These are phyloP conservation scores for Fragum whitleyi DNA, from an alignment of 2,888 invertebrate genomes.

Conservation along the genomic window DNA sequence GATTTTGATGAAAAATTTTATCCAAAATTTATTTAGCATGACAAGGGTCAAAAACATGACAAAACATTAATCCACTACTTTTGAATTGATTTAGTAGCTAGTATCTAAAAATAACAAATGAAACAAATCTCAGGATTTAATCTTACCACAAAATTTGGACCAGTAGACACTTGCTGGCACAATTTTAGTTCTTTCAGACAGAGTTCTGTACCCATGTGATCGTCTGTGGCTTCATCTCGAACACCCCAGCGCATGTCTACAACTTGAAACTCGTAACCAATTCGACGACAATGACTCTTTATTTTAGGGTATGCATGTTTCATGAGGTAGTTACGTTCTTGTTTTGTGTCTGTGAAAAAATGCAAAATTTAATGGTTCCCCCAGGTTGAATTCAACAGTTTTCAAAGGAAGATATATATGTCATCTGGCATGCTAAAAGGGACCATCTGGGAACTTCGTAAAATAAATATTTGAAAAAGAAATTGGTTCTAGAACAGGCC, in stretches of 20 bases:
- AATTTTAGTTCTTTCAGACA: slow-evolving; percentile 80
- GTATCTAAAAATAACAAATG: too few species aligned
- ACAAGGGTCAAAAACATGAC: too few species aligned
- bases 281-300: slow-evolving; percentile 76
- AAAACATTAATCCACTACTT: too few species aligned
- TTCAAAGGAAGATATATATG: background rate
- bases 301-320: slow-evolving; percentile 78
- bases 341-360: slow-evolving; percentile 74
- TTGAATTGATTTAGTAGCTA: too few species aligned
- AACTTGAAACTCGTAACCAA: slow-evolving; percentile 83
- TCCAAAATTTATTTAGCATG: too few species aligned
- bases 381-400: background rate
- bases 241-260: slow-evolving; percentile 83
- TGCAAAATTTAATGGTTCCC: slow-evolving; percentile 54
- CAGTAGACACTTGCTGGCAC: slow-evolving; percentile 81
- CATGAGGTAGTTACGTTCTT: slow-evolving; percentile 80
- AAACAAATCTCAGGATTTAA: too few species aligned
- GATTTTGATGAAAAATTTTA: too few species aligned
- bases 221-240: slow-evolving; percentile 80
- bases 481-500: background rate
- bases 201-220: slow-evolving; percentile 81
- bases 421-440: background rate
- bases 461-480: background rate
- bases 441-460: too few species aligned
- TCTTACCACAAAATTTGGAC: slow-evolving; percentile 83